A percentile compares a stretch with the other conserved stretches of the same genome.
Evolutionary conservation across 2,113 vertebrate genomes (phyloP).

Genomic region (Meleagris gallopavo): DNA sequence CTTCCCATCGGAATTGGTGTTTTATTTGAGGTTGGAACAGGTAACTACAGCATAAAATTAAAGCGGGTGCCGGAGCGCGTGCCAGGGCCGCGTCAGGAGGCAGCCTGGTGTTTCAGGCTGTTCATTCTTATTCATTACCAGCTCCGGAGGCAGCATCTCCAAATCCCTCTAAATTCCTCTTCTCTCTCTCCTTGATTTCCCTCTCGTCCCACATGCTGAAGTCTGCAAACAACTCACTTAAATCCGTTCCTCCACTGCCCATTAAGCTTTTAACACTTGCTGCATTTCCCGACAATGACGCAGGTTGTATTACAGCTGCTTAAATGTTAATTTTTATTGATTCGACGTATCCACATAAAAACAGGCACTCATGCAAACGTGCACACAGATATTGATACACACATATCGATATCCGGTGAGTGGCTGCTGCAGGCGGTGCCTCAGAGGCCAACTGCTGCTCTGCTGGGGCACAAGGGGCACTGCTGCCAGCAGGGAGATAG

Average conservation of each 20-base stretch:
- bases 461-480: neutral
- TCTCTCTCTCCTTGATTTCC: slow-evolving; percentile 44
- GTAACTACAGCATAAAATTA: neutral
- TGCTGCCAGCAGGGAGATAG: neutral
- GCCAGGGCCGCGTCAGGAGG: neutral
- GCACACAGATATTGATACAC: neutral
- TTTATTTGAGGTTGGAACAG: neutral
- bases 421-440: neutral
- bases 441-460: neutral
- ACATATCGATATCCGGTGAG: neutral
- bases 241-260: neutral
- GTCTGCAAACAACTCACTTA: slow-evolving; percentile 56
- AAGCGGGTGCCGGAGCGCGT: neutral
- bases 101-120: neutral
- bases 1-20: neutral
- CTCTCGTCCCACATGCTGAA: slow-evolving; percentile 34
- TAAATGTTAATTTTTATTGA: slow-evolving; percentile 59
- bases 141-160: neutral
- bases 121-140: slow-evolving; percentile 22
- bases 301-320: slow-evolving; percentile 19
- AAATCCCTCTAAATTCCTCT: slow-evolving; percentile 33
- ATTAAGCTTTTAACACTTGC: slow-evolving; percentile 65
- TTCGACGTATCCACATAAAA: neutral
- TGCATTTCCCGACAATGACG: slow-evolving; percentile 20
- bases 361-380: accelerated